These are phyloP conservation scores for Zaprionus kolodkinae DNA, from an alignment of 1,140 invertebrate genomes.

Conservation along the genomic window DNA sequence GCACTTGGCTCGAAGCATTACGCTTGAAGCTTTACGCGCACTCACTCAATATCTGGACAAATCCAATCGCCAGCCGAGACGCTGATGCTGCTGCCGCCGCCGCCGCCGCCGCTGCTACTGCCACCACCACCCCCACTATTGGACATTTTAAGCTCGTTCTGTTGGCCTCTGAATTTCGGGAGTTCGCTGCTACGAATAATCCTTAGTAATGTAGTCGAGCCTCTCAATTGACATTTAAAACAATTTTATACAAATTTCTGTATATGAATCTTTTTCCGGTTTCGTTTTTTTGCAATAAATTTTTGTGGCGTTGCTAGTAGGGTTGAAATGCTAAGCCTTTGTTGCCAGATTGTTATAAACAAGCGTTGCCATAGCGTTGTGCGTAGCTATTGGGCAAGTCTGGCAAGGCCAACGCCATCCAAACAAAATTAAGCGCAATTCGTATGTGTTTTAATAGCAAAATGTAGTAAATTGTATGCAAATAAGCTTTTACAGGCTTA, in stretches of 20 bases:
- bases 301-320: conserved; percentile 46
- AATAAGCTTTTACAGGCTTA: neutral
- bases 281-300: conserved; percentile 47
- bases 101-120: conserved; percentile 22
- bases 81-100: conserved; percentile 45
- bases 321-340: conserved; percentile 42
- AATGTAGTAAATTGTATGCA: neutral
- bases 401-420: conserved; percentile 9
- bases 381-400: neutral
- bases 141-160: conserved; percentile 54
- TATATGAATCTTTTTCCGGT: conserved; percentile 60
- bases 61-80: conserved; percentile 86
- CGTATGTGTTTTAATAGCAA: conserved; percentile 16
- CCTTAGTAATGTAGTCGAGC: conserved; percentile 9
- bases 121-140: conserved; percentile 48
- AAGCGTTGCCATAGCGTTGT: conserved; percentile 17
- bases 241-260: conserved; percentile 65
- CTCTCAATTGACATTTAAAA: conserved; percentile 50
- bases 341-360: conserved; percentile 11
- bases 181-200: conserved; percentile 26
- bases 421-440: neutral
- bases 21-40: conserved; percentile 67
- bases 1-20: conserved; percentile 33
- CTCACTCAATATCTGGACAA: conserved; percentile 85
- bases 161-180: conserved; percentile 9